Percentiles rank a stretch among this genome's conserved stretches.
These are phyloP conservation scores for Microplitis manilae DNA, from an alignment of 2,888 invertebrate species.

Conservation along the genomic window DNA sequence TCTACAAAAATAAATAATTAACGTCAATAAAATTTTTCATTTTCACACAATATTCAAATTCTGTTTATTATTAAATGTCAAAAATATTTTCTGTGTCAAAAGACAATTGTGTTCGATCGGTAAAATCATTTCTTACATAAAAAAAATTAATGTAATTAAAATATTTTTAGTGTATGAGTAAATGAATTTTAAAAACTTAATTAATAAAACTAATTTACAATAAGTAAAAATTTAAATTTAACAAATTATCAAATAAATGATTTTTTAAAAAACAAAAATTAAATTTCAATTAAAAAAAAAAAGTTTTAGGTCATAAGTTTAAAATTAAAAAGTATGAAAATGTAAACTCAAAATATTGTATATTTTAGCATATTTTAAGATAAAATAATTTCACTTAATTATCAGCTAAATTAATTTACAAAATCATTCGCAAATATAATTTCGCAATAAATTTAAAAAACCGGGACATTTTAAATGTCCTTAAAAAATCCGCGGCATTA, in stretches of 20 bases:
- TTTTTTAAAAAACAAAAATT: too few relatives aligned
- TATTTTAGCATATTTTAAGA: neutral
- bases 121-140: neutral
- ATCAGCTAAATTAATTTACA: too few relatives aligned
- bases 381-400: neutral
- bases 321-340: neutral
- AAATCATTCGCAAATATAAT: too few relatives aligned
- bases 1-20: neutral
- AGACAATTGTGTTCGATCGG: neutral
- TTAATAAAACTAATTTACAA: too few relatives aligned
- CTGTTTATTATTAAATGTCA: neutral
- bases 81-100: neutral
- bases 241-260: too few relatives aligned
- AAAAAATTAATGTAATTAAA: too few relatives aligned
- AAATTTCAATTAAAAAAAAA: neutral
- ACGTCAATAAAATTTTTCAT: neutral
- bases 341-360: neutral
- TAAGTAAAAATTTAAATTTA: too few relatives aligned
- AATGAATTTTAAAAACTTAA: too few relatives aligned
- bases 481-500: conserved; percentile 4
- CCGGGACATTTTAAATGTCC: neutral
- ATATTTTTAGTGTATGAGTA: too few relatives aligned
- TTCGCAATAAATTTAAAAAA: neutral
- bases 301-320: neutral
- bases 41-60: neutral